A percentile compares a stretch with the other conserved stretches of the same genome.
Evolutionary conservation across 2,797 vertebrate genomes (phyloP).

Genomic region (Clarias laeviceps): DNA sequence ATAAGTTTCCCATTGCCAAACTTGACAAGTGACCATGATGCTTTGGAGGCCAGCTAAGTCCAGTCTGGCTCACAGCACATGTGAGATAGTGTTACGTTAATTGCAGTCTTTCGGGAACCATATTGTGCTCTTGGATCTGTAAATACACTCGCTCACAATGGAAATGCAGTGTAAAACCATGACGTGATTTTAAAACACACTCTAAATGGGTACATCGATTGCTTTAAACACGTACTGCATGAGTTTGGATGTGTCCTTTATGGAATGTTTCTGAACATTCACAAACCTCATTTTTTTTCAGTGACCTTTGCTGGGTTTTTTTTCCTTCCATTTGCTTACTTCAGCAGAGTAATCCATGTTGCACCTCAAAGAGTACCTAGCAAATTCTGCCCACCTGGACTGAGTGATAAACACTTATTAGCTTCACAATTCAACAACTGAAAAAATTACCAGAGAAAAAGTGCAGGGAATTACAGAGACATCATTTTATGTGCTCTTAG

Average conservation of each 20-base stretch:
- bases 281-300: neutral
- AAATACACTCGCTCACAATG: neutral
- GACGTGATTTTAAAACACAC: neutral
- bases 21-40: conserved; percentile 44
- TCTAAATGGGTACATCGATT: neutral
- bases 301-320: neutral
- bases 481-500: conserved; percentile 26
- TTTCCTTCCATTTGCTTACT: conserved; percentile 31
- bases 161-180: neutral
- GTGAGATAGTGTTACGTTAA: conserved; percentile 39
- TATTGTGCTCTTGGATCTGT: neutral
- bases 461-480: conserved; percentile 12
- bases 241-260: neutral
- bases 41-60: conserved; percentile 45
- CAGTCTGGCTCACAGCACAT: conserved; percentile 48
- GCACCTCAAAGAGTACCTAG: conserved; percentile 25
- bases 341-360: conserved; percentile 30
- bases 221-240: neutral
- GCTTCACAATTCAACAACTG: conserved; percentile 31
- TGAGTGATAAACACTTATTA: conserved; percentile 27
- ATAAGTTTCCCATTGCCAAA: conserved; percentile 51
- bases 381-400: conserved; percentile 20
- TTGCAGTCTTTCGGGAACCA: conserved; percentile 30
- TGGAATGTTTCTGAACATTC: neutral
- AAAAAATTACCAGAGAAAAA: neutral